Conservation (phyloP, 2,888 invertebrate genomes). For the Hydroisotoma schaefferi region DNA sequence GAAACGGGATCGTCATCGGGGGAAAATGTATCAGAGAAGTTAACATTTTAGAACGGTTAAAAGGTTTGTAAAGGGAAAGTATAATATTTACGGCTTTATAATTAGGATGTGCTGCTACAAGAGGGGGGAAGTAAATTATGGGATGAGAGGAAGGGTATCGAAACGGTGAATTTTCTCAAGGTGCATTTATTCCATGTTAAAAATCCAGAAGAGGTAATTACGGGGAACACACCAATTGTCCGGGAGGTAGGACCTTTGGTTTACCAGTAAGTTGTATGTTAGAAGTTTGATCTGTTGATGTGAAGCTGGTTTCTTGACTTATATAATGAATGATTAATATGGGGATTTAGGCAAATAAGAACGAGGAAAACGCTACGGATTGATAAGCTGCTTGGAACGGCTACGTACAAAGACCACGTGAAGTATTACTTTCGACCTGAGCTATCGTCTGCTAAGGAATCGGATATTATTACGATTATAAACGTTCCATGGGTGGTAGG, state of each 20-base stretch:
- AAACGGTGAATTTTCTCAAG: constrained; percentile 13
- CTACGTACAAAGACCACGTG: constrained; percentile 26
- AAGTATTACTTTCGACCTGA: constrained; percentile 22
- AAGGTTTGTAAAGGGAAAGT: no score
- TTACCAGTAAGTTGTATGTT: constrained; percentile 24
- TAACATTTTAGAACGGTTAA: no score
- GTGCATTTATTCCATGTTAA: constrained; percentile 36
- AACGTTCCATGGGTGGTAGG: constrained; percentile 37
- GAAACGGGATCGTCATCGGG: no score
- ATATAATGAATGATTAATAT: background rate
- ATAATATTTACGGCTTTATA: no score
- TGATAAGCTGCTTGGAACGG: constrained; percentile 14
- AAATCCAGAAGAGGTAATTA: constrained; percentile 21
- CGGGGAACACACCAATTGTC: constrained; percentile 28
- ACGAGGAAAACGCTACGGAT: constrained; percentile 23
- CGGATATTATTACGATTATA: constrained; percentile 30
- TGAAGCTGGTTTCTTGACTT: background rate
- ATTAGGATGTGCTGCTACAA: background rate
- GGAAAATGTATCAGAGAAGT: no score
- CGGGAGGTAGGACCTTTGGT: constrained; percentile 32
- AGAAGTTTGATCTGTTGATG: background rate
- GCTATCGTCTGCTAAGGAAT: constrained; percentile 20
- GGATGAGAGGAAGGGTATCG: background rate
- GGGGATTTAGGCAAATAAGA: constrained; percentile 11
- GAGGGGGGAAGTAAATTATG: background rate